phyloP scores from a whole-genome alignment of 2,113 vertebrate species.

The Psilopsiagon aymara region DNA sequence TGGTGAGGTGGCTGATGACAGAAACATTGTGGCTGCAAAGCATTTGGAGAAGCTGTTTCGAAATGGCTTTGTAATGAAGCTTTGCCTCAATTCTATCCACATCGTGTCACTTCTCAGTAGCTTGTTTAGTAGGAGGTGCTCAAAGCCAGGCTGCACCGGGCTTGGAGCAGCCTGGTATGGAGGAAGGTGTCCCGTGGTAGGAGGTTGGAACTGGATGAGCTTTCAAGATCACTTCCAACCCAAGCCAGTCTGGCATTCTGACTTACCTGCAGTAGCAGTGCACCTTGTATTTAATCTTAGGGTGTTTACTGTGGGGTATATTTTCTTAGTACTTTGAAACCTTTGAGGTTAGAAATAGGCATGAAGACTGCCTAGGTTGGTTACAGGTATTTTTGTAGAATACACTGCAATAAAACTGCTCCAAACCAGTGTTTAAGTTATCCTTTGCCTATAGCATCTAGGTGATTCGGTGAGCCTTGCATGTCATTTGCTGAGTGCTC shows the following conservation, averaged over 20 bases:
- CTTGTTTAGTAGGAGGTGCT: background rate
- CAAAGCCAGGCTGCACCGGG: background rate
- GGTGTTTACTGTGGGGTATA: background rate
- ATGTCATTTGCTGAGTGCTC: background rate
- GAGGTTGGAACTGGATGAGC: background rate
- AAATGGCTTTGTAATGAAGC: background rate
- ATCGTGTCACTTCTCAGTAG: fast-evolving
- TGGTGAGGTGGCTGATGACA: background rate
- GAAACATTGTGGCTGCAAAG: fast-evolving
- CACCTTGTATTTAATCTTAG: background rate
- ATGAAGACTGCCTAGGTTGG: no score
- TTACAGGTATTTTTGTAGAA: background rate
- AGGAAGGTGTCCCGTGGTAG: background rate
- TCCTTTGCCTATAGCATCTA: background rate
- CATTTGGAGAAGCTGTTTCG: background rate
- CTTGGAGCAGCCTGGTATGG: background rate
- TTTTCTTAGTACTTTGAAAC: background rate
- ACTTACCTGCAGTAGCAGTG: fast-evolving
- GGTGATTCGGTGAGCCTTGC: background rate
- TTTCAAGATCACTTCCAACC: background rate
- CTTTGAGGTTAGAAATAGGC: background rate
- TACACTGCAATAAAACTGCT: background rate
- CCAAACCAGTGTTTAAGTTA: background rate
- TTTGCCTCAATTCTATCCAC: fast-evolving
- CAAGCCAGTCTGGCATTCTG: background rate